phyloP scores from a whole-genome alignment of 2,888 invertebrate genomes.

The Branchellion lobata region DNA sequence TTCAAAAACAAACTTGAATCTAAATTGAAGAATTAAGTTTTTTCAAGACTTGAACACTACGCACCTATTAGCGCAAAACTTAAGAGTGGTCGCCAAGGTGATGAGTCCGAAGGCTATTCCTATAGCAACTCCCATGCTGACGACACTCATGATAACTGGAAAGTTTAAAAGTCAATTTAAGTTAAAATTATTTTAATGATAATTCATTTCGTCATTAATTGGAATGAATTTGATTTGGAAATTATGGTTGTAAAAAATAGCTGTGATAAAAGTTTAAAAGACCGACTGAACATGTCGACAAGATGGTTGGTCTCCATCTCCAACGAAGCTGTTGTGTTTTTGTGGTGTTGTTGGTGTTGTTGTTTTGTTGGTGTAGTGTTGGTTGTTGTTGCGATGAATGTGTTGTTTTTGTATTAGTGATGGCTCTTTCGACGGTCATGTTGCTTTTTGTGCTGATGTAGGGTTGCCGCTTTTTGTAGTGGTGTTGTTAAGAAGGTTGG shows the following conservation, averaged over 20 bases:
- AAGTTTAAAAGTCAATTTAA: background rate
- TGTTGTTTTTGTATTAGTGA: too few relatives aligned
- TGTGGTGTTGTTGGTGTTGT: too few relatives aligned
- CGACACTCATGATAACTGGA: conserved; percentile 50
- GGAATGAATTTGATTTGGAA: background rate
- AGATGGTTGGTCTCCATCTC: background rate
- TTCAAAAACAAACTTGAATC: background rate
- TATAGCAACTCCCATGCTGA: conserved; percentile 50
- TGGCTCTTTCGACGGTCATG: too few relatives aligned
- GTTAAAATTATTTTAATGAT: background rate
- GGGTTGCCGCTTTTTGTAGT: too few relatives aligned
- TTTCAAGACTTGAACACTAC: background rate
- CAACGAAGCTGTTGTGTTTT: background rate
- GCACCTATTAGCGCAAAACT: conserved; percentile 2
- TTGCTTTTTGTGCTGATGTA: too few relatives aligned
- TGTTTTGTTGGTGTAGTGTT: too few relatives aligned
- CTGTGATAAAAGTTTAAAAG: too few relatives aligned
- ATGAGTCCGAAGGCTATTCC: conserved; percentile 50
- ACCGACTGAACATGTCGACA: conserved; percentile 4
- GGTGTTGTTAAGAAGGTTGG: too few relatives aligned
- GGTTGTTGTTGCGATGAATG: too few relatives aligned
- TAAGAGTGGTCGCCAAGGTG: conserved; percentile 48
- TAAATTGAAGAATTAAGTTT: background rate
- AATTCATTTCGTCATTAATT: background rate
- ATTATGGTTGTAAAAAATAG: too few relatives aligned